A percentile compares a stretch with the other conserved stretches of the same genome.
phyloP scores from a whole-genome alignment of 2,113 vertebrate species.

The Odontophorus gujanensis region DNA sequence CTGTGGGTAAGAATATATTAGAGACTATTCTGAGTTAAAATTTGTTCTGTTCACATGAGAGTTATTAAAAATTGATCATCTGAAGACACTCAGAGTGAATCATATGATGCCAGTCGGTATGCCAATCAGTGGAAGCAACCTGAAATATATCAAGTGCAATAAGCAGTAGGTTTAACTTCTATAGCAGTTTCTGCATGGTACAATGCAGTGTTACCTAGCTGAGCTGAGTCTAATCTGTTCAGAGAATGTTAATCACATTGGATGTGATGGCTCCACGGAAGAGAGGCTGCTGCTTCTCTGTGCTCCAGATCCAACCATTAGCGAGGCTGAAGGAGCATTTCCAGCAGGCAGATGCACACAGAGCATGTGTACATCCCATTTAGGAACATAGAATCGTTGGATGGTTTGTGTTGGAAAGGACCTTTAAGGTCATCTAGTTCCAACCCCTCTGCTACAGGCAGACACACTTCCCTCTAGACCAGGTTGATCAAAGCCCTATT shows the following conservation, averaged over 20 bases:
- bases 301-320: neutral
- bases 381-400: no score
- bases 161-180: neutral
- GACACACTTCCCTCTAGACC: no score
- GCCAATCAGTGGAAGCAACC: neutral
- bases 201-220: neutral
- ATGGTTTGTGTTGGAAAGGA: no score
- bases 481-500: no score
- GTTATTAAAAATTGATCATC: neutral
- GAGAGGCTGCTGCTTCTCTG: neutral
- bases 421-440: no score
- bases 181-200: neutral
- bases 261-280: neutral
- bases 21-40: neutral
- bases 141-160: neutral
- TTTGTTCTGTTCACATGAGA: neutral
- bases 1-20: neutral
- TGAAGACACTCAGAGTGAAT: neutral
- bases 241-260: neutral
- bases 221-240: neutral
- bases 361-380: neutral
- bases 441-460: no score
- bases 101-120: no score
- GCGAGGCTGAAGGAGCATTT: neutral
- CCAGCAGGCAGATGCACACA: neutral